Evolutionary conservation across 1,140 invertebrate genomes (phyloP).

Genomic region (Drosophila dunni): DNA sequence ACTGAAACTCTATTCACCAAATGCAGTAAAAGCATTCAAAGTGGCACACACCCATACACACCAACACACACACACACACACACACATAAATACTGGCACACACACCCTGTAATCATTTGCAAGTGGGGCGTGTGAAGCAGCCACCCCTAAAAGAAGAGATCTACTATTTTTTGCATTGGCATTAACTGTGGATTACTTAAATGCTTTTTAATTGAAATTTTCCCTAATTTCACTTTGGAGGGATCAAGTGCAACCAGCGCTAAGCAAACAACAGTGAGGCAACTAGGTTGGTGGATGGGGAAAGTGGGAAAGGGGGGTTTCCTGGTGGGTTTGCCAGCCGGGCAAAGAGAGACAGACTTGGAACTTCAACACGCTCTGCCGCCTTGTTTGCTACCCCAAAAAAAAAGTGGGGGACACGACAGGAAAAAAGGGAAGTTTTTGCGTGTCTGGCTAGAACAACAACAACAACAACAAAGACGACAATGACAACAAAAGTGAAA

Average conservation of each 20-base stretch:
- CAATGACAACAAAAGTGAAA: slow-evolving; percentile 65
- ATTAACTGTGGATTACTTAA: slow-evolving; percentile 82
- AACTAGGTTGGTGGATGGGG: slow-evolving; percentile 3
- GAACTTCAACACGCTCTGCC: slow-evolving; percentile 67
- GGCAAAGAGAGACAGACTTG: background rate
- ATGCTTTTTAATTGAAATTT: slow-evolving; percentile 83
- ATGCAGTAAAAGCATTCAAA: slow-evolving; percentile 21
- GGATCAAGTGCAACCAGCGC: slow-evolving; percentile 78
- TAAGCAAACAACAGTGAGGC: slow-evolving; percentile 54
- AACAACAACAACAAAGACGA: slow-evolving; percentile 22
- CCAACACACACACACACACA: background rate
- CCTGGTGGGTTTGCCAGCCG: too few species aligned
- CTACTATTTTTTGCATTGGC: slow-evolving; percentile 61
- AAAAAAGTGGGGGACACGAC: background rate
- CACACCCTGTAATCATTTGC: slow-evolving; percentile 12
- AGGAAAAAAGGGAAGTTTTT: slow-evolving; percentile 70
- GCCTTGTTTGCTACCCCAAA: slow-evolving; percentile 71
- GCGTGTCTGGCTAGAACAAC: slow-evolving; percentile 73
- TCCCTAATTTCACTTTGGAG: slow-evolving; percentile 81
- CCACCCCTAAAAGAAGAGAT: slow-evolving; percentile 47
- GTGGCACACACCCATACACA: slow-evolving; percentile 22
- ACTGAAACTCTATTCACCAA: slow-evolving; percentile 17
- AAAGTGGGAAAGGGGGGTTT: too few species aligned
- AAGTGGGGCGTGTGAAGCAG: slow-evolving; percentile 30
- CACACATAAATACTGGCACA: background rate